Evolutionary conservation across 2,797 vertebrate genomes (phyloP).

Genomic region (Philypnodon macrostomus): DNA sequence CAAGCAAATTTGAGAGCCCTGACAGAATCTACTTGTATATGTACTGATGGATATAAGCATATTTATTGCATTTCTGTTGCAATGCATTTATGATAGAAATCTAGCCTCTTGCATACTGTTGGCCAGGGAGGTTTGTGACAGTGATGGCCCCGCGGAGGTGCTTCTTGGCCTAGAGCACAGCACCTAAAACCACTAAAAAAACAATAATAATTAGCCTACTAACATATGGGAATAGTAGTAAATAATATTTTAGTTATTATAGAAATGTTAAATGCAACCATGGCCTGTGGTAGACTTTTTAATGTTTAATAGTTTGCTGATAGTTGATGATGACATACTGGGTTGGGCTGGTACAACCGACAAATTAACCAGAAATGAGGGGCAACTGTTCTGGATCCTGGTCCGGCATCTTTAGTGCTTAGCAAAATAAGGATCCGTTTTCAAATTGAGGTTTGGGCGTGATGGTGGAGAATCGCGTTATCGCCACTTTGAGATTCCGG

Average conservation of each 20-base stretch:
- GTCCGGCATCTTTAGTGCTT: background rate
- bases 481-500: conserved; percentile 46
- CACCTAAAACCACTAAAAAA: conserved; percentile 8
- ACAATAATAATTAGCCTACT: background rate
- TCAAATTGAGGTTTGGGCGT: background rate
- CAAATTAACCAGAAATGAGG: conserved; percentile 36
- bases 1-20: conserved; percentile 6
- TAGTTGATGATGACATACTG: conserved; percentile 53
- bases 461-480: conserved; percentile 32
- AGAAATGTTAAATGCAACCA: background rate
- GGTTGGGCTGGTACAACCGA: conserved; percentile 58
- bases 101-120: conserved; percentile 21
- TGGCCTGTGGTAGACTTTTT: background rate
- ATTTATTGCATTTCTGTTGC: background rate
- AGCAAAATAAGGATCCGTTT: background rate
- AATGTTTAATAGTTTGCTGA: conserved; percentile 34
- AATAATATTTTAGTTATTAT: background rate
- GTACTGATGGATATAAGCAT: background rate
- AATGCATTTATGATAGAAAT: conserved; percentile 6
- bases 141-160: conserved; percentile 49
- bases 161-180: conserved; percentile 44
- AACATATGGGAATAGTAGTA: background rate
- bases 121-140: conserved; percentile 31
- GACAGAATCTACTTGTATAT: background rate
- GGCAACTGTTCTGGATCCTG: background rate